Evolutionary conservation across 2,888 invertebrate genomes (phyloP).

Genomic region (Pheosia gnoma): DNA sequence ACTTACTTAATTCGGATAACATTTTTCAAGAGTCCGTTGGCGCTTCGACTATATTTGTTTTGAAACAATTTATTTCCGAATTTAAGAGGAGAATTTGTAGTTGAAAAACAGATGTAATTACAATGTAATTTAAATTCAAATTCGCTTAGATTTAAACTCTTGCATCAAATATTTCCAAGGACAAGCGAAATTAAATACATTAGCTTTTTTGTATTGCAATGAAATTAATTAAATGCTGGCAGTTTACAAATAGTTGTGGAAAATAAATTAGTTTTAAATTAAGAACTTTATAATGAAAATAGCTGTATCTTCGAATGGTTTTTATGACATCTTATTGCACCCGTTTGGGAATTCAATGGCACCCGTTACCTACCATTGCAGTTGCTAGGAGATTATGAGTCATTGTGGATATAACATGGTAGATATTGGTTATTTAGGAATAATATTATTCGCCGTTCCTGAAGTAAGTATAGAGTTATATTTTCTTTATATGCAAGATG

Average conservation of each 20-base stretch:
- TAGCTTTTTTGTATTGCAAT: neutral
- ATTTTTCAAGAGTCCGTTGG: neutral
- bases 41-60: neutral
- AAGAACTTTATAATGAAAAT: neutral
- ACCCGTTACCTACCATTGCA: constrained; percentile 24
- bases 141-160: neutral
- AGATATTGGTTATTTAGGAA: no score
- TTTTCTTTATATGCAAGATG: no score
- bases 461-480: no score
- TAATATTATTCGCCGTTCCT: no score
- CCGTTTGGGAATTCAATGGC: neutral
- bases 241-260: neutral
- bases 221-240: neutral
- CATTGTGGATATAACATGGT: constrained; percentile 15
- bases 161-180: neutral
- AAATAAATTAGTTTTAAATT: neutral
- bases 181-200: neutral
- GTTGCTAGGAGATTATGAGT: constrained; percentile 38
- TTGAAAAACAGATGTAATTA: neutral
- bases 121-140: neutral
- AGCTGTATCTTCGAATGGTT: no score
- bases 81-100: neutral
- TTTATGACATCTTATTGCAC: no score
- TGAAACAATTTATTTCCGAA: constrained; percentile 1
- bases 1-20: neutral